Evolutionary conservation across 2,888 invertebrate genomes (phyloP).

Genomic region (Orchestes rusci): DNA sequence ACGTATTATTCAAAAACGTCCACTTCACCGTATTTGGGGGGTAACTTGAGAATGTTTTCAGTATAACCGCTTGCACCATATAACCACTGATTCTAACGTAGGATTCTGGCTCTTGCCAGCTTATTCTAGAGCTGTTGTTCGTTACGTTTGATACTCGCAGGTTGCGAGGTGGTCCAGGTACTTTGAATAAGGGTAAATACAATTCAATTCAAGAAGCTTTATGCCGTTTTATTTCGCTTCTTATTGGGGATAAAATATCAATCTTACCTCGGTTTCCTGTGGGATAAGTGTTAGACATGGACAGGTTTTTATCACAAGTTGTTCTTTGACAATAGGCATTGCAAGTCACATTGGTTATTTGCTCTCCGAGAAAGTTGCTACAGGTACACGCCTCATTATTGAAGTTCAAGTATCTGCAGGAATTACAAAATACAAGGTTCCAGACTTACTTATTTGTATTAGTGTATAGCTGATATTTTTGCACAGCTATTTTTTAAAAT

Average conservation of each 20-base stretch:
- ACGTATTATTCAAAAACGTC: slow-evolving; percentile 53
- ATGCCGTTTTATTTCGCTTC: no score
- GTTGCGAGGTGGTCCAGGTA: slow-evolving; percentile 63
- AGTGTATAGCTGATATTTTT: no score
- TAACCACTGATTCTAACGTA: slow-evolving; percentile 50
- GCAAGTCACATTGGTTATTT: slow-evolving; percentile 30
- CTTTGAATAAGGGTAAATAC: slow-evolving; percentile 36
- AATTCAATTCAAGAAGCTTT: no score
- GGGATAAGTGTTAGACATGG: slow-evolving; percentile 33
- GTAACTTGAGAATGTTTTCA: slow-evolving; percentile 53
- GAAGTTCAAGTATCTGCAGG: slow-evolving; percentile 25
- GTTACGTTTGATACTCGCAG: slow-evolving; percentile 53
- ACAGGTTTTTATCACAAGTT: slow-evolving; percentile 27
- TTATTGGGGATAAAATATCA: no score
- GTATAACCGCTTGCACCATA: slow-evolving; percentile 48
- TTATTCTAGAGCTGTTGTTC: slow-evolving; percentile 54
- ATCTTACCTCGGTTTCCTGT: slow-evolving; percentile 36
- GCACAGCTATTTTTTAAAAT: no score
- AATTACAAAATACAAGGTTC: slow-evolving; percentile 2
- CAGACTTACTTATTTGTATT: no score
- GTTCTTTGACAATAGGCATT: slow-evolving; percentile 25
- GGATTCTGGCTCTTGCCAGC: slow-evolving; percentile 54
- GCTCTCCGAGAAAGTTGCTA: slow-evolving; percentile 36
- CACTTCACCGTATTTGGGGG: slow-evolving; percentile 49
- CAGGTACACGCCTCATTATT: slow-evolving; percentile 33